These are phyloP conservation scores for Intellagama lesueurii DNA, from an alignment of 2,797 vertebrate genomes.

Conservation along the genomic window DNA sequence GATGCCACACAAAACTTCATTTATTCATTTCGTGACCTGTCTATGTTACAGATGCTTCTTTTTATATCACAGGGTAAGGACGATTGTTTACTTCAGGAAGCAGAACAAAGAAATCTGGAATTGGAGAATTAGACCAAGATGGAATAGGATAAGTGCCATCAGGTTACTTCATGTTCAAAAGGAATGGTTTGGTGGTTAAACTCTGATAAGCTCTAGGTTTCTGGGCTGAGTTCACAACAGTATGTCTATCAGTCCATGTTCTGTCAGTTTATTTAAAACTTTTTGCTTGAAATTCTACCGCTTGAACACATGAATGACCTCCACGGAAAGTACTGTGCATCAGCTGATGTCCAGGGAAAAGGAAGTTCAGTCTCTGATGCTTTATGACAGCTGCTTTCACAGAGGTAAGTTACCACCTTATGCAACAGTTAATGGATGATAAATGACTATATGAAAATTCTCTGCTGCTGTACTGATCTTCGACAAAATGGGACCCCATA, in stretches of 20 bases:
- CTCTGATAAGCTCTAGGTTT: not conserved
- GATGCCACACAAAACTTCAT: not conserved
- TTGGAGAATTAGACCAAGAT: not conserved
- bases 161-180: not conserved
- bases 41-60: not conserved
- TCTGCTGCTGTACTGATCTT: not conserved
- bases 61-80: constrained; percentile 12
- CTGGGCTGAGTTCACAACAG: not conserved
- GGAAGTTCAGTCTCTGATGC: not conserved
- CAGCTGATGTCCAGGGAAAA: not conserved
- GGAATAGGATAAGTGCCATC: not conserved
- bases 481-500: no score
- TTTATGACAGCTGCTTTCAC: not conserved
- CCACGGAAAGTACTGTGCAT: not conserved
- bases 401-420: not conserved
- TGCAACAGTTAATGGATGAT: not conserved
- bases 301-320: not conserved
- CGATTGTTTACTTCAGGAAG: not conserved
- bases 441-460: not conserved
- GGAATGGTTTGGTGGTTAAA: not conserved
- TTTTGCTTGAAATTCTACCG: not conserved
- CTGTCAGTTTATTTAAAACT: not conserved
- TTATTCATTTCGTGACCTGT: not conserved
- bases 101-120: not conserved
- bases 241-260: not conserved